A percentile compares a stretch with the other conserved stretches of the same genome.
These are phyloP conservation scores for Argya squamiceps DNA, from an alignment of 2,797 vertebrate genomes.

Conservation along the genomic window DNA sequence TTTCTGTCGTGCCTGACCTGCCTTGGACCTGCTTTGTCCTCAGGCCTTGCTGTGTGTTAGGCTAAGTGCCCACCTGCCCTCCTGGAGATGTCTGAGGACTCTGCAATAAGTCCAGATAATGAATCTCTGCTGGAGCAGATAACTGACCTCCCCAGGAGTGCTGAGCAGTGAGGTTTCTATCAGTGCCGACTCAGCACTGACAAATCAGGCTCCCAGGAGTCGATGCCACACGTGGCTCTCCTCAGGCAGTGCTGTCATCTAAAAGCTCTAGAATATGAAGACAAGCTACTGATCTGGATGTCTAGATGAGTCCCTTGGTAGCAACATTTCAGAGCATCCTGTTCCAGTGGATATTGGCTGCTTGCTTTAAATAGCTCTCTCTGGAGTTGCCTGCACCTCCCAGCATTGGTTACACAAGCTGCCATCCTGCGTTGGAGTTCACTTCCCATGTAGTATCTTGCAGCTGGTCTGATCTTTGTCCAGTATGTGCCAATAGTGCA, in stretches of 20 bases:
- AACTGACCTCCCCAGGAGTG: background rate
- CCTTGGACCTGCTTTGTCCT: background rate
- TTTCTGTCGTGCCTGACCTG: fast-evolving
- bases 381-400: background rate
- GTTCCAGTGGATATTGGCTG: background rate
- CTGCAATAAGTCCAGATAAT: background rate
- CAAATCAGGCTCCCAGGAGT: background rate
- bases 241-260: background rate
- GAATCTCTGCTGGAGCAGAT: background rate
- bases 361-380: background rate
- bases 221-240: fast-evolving
- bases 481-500: background rate
- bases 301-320: background rate
- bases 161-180: background rate
- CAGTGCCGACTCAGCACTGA: background rate
- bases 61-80: fast-evolving
- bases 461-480: background rate
- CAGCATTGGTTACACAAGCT: background rate
- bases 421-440: fast-evolving
- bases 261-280: background rate
- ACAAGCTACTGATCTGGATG: background rate
- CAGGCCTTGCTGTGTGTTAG: fast-evolving
- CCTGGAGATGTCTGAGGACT: background rate
- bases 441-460: background rate
- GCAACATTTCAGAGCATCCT: background rate